Base-by-base conservation (phyloP, 2,888 invertebrate genomes). In the Tinea semifulvella region DNA sequence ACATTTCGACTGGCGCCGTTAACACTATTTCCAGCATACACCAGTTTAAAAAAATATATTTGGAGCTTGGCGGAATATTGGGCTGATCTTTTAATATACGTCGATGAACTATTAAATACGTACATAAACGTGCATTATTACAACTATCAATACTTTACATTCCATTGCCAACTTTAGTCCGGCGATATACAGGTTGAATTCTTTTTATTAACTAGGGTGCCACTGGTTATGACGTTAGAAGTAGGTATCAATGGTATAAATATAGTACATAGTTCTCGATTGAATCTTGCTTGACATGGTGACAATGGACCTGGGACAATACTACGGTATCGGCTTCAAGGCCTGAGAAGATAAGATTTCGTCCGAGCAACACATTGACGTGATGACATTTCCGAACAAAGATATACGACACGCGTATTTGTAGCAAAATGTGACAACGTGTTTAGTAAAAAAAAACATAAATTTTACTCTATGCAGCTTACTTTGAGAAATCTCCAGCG, bases 121-220 rank as follows among this genome's bases (percentile, higher is more conserved):
- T 36, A 36, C 31, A 16, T 18, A 36, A 36, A 36, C 18, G 18
- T 36, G 18, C 16, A 36, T 36, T 18, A 36, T 17, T 10, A 36
- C 31, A 31, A 31, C 36, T 36, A 36, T 36, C 36, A 36, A 36
- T 36, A 31, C 7, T 36, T 18, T 36, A 18, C 36, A 36, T n/a
- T 36, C 6, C 18, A 36, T 36, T 36, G 16, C 16, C 11, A 18
- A 17, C 36, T 36, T 36, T 36, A 18, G 16, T 36, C 6, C 36
- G 7, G 6, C 10, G 6, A 18, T 18, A 18, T 36, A 36, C 7
- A 18, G 36, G 3, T 36, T 16, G 18, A 36, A 36, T 3, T 36
- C 10, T 18, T 36, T 36, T 36, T 36, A 18, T 36, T 18, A 4
- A 18, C 18, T 10, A 7, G 2, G 16, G 36, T 36, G 11, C 8